Evolutionary conservation across 2,888 invertebrate genomes (phyloP).

Genomic region (Chironomus tentans): DNA sequence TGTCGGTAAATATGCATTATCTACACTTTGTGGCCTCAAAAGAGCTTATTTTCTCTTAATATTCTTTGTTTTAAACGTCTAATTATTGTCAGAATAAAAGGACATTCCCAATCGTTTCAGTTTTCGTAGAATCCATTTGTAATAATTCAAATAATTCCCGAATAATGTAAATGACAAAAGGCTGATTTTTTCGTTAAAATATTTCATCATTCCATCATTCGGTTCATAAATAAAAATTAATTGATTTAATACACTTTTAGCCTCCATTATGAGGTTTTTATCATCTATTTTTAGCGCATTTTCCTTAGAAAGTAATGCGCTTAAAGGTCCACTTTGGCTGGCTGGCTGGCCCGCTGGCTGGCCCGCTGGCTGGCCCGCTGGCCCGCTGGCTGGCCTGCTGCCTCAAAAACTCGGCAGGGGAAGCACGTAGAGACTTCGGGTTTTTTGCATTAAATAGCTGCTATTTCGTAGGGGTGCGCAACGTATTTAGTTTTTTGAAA

Average conservation of each 20-base stretch:
- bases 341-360: too few species aligned
- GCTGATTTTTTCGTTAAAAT: constrained; percentile 4
- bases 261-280: neutral
- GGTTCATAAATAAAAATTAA: neutral
- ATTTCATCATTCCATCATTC: neutral
- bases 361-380: too few species aligned
- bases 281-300: neutral
- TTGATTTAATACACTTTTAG: neutral
- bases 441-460: too few species aligned
- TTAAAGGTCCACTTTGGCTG: too few species aligned
- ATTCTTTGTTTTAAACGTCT: neutral
- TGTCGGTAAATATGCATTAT: neutral
- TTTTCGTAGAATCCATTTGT: constrained; percentile 18
- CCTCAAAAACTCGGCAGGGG: too few species aligned
- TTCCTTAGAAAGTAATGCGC: too few species aligned
- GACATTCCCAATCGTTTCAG: neutral
- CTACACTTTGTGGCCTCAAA: neutral
- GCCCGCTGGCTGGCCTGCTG: too few species aligned
- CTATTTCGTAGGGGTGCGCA: too few species aligned
- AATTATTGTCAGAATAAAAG: constrained; percentile 9
- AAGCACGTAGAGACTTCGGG: too few species aligned
- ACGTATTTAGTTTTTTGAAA: too few species aligned
- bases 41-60: neutral
- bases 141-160: neutral
- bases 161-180: neutral